Evolutionary conservation across 2,888 invertebrate genomes (phyloP).

Genomic region (Serripes groenlandicus): DNA sequence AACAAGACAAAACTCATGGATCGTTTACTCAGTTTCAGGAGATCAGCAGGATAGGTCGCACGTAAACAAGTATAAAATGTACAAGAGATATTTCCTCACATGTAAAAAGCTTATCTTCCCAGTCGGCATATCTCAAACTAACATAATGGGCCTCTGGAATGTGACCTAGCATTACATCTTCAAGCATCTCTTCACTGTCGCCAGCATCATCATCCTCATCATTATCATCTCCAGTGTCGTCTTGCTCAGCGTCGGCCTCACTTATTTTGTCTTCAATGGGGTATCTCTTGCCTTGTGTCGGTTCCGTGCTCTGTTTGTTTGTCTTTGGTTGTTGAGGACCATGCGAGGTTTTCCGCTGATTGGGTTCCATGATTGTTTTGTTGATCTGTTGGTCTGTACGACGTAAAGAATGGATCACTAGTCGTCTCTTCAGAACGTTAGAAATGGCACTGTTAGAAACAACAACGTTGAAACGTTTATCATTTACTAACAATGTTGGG

Average conservation of each 20-base stretch:
- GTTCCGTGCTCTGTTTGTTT: background rate
- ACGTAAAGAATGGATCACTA: conserved; percentile 21
- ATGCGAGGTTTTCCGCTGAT: background rate
- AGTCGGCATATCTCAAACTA: conserved; percentile 50
- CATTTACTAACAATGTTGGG: no score
- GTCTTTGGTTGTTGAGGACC: background rate
- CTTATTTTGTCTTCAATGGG: background rate
- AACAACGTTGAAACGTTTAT: no score
- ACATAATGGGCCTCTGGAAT: conserved; percentile 58
- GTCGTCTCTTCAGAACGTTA: conserved; percentile 21
- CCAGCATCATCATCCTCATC: background rate
- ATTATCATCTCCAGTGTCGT: background rate
- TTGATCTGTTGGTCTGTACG: conserved; percentile 12
- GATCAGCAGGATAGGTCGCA: no score
- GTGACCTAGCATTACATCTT: conserved; percentile 52
- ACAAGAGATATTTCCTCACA: conserved; percentile 31
- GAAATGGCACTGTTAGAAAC: conserved; percentile 46
- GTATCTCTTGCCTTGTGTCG: background rate
- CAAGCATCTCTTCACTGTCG: background rate
- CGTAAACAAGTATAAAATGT: no score
- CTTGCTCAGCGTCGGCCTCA: background rate
- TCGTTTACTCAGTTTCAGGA: no score
- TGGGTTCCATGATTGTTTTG: conserved; percentile 15
- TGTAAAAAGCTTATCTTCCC: conserved; percentile 35
- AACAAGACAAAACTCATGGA: no score